These are phyloP conservation scores for Lingula anatina DNA, from an alignment of 2,888 invertebrate species.

Conservation along the genomic window DNA sequence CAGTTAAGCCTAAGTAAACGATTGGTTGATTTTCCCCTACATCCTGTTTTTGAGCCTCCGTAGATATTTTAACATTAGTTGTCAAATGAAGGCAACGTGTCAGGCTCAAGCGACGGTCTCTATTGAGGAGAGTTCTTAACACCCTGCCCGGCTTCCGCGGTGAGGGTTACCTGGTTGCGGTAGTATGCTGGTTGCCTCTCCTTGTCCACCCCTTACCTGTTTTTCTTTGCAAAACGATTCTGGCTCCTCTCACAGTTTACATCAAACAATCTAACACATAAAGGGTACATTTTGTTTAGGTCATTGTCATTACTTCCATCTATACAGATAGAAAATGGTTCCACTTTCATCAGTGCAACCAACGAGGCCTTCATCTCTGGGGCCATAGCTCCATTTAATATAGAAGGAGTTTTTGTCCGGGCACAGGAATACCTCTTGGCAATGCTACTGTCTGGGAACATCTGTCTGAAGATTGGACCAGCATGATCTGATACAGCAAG, in stretches of 20 bases:
- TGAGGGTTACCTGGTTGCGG: no score
- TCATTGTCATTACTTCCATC: conserved; percentile 9
- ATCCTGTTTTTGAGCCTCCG: no score
- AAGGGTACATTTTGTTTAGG: conserved; percentile 9
- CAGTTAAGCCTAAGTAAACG: no score
- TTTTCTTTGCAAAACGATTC: no score
- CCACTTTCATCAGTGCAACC: conserved; percentile 6
- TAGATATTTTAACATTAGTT: no score
- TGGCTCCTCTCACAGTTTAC: conserved; percentile 6
- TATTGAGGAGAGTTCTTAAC: no score
- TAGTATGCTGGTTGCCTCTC: no score
- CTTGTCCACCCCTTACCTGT: no score
- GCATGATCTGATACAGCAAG: conserved; percentile 16
- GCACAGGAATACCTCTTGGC: conserved; percentile 16
- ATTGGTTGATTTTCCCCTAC: no score
- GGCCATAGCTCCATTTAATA: conserved; percentile 11
- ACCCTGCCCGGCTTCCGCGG: no score
- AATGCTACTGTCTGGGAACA: conserved; percentile 17
- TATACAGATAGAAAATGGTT: conserved; percentile 4
- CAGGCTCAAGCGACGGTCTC: no score
- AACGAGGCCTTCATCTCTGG: conserved; percentile 4
- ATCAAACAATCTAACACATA: conserved; percentile 10
- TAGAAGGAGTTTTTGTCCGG: conserved; percentile 5
- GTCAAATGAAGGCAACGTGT: no score
- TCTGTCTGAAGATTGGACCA: conserved; percentile 5